These are phyloP conservation scores for Mustela lutreola DNA, from an alignment of 2,113 vertebrate species.

Conservation along the genomic window DNA sequence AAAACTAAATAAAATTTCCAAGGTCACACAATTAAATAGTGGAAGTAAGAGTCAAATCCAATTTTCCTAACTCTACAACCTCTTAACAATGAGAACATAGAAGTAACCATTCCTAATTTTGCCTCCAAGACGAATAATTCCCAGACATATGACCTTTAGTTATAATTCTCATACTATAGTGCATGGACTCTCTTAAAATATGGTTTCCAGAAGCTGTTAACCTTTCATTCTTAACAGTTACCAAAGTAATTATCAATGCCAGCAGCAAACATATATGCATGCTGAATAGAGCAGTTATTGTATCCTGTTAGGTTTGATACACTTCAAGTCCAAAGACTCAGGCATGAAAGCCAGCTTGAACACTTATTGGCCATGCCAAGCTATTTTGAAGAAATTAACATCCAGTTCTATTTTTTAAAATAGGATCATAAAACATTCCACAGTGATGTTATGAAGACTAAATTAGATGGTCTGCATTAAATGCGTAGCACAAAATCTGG, in stretches of 20 bases:
- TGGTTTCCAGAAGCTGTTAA: not conserved
- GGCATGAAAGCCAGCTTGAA: not conserved
- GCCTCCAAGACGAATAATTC: constrained; percentile 14
- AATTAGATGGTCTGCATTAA: constrained; percentile 22
- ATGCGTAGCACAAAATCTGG: not conserved
- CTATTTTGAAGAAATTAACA: constrained; percentile 52
- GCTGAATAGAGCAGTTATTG: not conserved
- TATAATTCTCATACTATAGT: not conserved
- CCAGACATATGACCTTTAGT: not conserved
- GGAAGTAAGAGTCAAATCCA: not conserved
- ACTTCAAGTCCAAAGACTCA: not conserved
- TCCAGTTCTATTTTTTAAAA: not conserved
- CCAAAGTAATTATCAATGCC: not conserved
- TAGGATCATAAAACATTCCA: not conserved
- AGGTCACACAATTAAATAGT: not conserved
- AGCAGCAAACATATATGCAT: not conserved
- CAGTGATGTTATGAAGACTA: not conserved
- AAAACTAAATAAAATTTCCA: constrained; percentile 17
- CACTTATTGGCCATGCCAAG: not conserved
- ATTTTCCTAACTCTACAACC: not conserved
- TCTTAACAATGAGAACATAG: not conserved
- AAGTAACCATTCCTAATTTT: not conserved
- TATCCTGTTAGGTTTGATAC: not conserved
- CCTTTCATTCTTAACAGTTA: constrained; percentile 4
- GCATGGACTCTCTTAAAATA: not conserved